Conservation (phyloP, 1,140 invertebrate species). For the Elymnias hypermnestra region DNA sequence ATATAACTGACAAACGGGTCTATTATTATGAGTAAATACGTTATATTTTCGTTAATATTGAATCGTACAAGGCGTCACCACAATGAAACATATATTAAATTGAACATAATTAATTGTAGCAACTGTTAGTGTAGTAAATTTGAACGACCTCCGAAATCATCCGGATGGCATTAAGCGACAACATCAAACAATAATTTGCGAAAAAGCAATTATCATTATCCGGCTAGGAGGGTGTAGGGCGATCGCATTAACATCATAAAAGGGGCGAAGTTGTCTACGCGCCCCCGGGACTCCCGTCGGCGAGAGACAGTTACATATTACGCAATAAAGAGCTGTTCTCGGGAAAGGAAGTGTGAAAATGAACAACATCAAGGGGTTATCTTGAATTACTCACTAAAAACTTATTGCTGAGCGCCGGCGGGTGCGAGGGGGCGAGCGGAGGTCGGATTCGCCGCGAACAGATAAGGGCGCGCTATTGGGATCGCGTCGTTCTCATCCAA, state of each 20-base stretch:
- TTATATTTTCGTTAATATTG: too few species aligned
- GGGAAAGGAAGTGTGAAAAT: conserved; percentile 76
- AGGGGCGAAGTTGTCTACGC: conserved; percentile 60
- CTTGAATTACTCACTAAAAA: conserved; percentile 76
- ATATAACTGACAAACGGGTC: too few species aligned
- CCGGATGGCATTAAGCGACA: conserved; percentile 55
- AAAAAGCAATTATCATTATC: conserved; percentile 75
- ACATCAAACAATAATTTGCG: conserved; percentile 74
- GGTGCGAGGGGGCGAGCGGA: conserved; percentile 28
- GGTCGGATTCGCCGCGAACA: conserved; percentile 69
- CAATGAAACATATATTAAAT: conserved; percentile 3
- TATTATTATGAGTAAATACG: too few species aligned
- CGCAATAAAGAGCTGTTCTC: conserved; percentile 75
- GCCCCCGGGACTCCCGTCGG: conserved; percentile 65
- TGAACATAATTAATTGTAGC: conserved; percentile 24
- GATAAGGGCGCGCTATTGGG: conserved; percentile 73
- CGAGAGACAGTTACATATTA: conserved; percentile 74
- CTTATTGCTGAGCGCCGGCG: conserved; percentile 57
- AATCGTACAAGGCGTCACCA: too few species aligned
- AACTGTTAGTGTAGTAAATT: conserved; percentile 40
- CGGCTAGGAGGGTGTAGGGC: conserved; percentile 61
- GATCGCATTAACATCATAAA: conserved; percentile 73
- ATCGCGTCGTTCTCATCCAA: conserved; percentile 74
- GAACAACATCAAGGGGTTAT: conserved; percentile 75
- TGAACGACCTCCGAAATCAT: conserved; percentile 44